A percentile compares a stretch with the other conserved stretches of the same genome.
phyloP scores from a whole-genome alignment of 2,888 invertebrate species.

The Nezara viridula region DNA sequence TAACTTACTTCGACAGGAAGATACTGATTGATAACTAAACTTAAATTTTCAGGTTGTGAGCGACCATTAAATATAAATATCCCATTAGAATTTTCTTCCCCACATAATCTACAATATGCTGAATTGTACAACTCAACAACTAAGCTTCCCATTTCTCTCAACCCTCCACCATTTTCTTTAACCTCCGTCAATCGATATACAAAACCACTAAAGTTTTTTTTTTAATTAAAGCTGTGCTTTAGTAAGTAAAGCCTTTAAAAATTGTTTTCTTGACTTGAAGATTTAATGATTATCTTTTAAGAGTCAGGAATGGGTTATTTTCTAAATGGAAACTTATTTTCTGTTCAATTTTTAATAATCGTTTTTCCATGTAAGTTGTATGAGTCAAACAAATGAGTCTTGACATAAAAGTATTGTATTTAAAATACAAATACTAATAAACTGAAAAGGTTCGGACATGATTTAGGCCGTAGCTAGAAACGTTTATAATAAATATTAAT shows the following conservation, averaged over 20 bases:
- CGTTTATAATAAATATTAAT: neutral
- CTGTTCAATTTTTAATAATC: neutral
- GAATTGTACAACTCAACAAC: constrained; percentile 74
- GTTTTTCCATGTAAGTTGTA: neutral
- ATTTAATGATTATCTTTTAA: neutral
- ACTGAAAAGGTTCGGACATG: neutral
- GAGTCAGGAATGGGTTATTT: neutral
- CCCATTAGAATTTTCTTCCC: constrained; percentile 79
- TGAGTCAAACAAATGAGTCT: neutral
- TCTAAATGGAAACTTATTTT: neutral
- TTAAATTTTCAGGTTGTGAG: constrained; percentile 75
- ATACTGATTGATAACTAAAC: constrained; percentile 79
- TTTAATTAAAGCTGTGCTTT: too few relatives aligned
- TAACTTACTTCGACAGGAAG: constrained; percentile 79
- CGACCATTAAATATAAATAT: constrained; percentile 75
- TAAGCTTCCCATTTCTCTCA: constrained; percentile 3
- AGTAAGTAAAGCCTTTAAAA: too few relatives aligned
- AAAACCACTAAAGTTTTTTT: neutral
- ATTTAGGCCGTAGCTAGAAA: too few relatives aligned
- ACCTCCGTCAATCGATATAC: neutral
- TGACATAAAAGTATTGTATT: neutral
- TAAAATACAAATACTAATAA: neutral
- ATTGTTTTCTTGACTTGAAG: neutral
- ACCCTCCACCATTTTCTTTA: constrained; percentile 21
- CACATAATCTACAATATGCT: constrained; percentile 82